phyloP scores from a whole-genome alignment of 2,113 vertebrate species.

The Centropus unirufus region DNA sequence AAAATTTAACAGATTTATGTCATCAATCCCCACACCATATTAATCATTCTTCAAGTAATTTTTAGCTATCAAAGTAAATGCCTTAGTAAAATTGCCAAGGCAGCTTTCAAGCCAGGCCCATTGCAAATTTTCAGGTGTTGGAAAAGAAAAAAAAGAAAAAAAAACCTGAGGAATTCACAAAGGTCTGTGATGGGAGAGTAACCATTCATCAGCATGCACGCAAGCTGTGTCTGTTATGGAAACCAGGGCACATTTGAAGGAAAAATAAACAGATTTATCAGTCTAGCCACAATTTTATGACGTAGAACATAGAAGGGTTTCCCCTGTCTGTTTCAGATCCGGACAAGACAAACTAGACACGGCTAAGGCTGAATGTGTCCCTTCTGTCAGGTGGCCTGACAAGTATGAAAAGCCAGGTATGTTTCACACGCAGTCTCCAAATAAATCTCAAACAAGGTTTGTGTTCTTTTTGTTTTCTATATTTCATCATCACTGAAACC shows the following conservation, averaged over 20 bases:
- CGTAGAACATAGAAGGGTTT: conserved; percentile 65
- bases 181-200: conserved; percentile 13
- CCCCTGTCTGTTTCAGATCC: conserved; percentile 60
- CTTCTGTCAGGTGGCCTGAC: conserved; percentile 49
- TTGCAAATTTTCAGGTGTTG: conserved; percentile 63
- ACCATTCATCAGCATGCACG: conserved; percentile 35
- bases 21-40: conserved; percentile 67
- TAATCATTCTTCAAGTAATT: conserved; percentile 75
- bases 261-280: conserved; percentile 77
- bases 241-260: conserved; percentile 49
- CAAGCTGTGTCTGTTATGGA: conserved; percentile 61
- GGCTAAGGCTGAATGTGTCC: neutral
- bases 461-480: conserved; percentile 41
- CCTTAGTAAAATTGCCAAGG: conserved; percentile 54
- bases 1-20: conserved; percentile 78
- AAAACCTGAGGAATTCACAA: conserved; percentile 54
- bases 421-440: conserved; percentile 12
- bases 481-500: conserved; percentile 24
- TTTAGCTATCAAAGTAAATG: conserved; percentile 70
- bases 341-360: conserved; percentile 63
- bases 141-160: neutral
- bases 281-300: conserved; percentile 65
- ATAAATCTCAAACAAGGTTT: conserved; percentile 26
- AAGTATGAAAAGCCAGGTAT: conserved; percentile 36
- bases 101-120: conserved; percentile 41